Percentiles rank a stretch among this genome's conserved stretches.
Evolutionary conservation across 1,140 invertebrate species (phyloP).

Genomic region (Magallana gigas): DNA sequence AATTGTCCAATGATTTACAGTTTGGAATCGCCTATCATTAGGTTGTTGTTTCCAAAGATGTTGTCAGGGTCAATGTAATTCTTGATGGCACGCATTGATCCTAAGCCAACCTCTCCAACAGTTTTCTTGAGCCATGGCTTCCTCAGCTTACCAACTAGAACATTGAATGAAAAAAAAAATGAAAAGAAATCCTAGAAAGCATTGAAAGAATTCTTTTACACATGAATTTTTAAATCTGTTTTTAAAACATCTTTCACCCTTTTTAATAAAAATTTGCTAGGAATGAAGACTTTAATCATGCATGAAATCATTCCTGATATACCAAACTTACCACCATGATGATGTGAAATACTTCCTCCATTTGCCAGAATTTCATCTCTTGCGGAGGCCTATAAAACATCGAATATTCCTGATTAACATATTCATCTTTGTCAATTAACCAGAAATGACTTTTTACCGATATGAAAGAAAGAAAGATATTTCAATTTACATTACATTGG

Average conservation of each 20-base stretch:
- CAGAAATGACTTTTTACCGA: too few species aligned
- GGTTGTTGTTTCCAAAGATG: slow-evolving; percentile 93
- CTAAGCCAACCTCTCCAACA: slow-evolving; percentile 88
- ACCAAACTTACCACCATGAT: slow-evolving; percentile 87
- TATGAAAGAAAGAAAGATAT: too few species aligned
- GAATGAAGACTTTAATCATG: too few species aligned
- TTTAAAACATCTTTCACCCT: background rate
- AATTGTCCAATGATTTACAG: slow-evolving; percentile 12
- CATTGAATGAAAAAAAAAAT: background rate
- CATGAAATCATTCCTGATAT: background rate
- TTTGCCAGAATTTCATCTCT: slow-evolving; percentile 94
- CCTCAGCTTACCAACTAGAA: slow-evolving; percentile 92
- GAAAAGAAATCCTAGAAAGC: too few species aligned
- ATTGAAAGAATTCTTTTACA: background rate
- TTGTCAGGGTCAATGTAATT: slow-evolving; percentile 94
- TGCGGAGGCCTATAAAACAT: slow-evolving; percentile 84
- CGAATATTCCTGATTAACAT: too few species aligned
- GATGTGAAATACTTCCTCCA: slow-evolving; percentile 96
- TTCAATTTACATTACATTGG: too few species aligned
- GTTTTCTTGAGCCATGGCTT: slow-evolving; percentile 89
- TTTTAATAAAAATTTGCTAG: background rate
- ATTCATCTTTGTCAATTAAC: too few species aligned
- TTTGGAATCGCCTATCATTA: slow-evolving; percentile 79
- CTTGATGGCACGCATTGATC: slow-evolving; percentile 90
- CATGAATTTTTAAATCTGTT: background rate